Percentiles rank a stretch among this genome's conserved stretches.
These are phyloP conservation scores for Drosophila demipolita DNA, from an alignment of 2,888 invertebrate species.

Conservation along the genomic window DNA sequence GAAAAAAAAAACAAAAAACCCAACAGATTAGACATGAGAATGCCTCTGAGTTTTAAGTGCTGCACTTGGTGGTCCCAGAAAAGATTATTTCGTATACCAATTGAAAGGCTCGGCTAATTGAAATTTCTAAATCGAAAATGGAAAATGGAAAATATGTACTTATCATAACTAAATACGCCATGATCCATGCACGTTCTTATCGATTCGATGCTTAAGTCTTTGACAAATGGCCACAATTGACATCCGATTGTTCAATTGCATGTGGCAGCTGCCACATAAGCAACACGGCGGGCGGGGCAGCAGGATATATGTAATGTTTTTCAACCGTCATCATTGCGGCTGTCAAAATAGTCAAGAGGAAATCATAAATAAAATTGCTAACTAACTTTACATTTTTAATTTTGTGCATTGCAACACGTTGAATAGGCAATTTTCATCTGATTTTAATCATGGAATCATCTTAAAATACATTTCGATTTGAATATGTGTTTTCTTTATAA, in stretches of 20 bases:
- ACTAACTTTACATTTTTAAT: constrained; percentile 19
- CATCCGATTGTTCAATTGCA: constrained; percentile 58
- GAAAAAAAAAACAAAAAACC: constrained; percentile 48
- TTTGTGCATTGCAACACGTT: background rate
- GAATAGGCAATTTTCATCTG: background rate
- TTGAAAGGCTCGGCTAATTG: constrained; percentile 34
- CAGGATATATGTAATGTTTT: constrained; percentile 6
- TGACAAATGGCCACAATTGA: constrained; percentile 54
- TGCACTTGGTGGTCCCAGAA: constrained; percentile 51
- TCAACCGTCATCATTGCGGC: constrained; percentile 61
- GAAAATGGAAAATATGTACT: constrained; percentile 45
- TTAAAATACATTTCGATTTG: background rate
- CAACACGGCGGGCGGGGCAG: background rate
- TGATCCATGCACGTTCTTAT: constrained; percentile 42
- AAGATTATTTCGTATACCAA: constrained; percentile 16
- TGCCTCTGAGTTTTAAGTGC: constrained; percentile 55
- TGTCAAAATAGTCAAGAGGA: constrained; percentile 73
- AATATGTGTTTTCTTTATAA: no score
- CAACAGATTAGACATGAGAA: constrained; percentile 65
- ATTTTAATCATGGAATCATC: background rate
- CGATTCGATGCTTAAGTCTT: constrained; percentile 22
- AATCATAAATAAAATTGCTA: constrained; percentile 65
- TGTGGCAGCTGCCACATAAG: constrained; percentile 18
- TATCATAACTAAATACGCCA: constrained; percentile 52
- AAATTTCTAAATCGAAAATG: constrained; percentile 37